Evolutionary conservation across 2,113 vertebrate species (phyloP), one percentile per base, ranked within the genome.

Genomic region (Sylvia atricapilla): DNA sequence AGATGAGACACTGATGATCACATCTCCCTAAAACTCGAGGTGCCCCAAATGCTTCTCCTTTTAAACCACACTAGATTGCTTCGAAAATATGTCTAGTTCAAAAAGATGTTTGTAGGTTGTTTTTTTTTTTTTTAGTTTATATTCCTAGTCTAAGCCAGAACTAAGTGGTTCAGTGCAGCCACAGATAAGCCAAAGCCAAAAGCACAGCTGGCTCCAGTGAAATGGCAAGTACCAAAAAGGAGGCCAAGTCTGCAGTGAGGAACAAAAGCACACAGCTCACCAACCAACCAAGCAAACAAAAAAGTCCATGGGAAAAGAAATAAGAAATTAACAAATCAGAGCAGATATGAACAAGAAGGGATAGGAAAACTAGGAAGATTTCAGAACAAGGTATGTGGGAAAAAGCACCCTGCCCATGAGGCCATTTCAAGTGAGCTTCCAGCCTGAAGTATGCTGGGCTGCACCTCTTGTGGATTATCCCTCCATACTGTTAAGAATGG

Each of bases 391-490:
- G 11, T 0, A 0, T 9, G 18, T 52, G 22, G 8, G 28, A 41
- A 49, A 68, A 58, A 44, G 10, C 20, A 56, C 0, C 2, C 3
- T 35, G 27, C 47, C 27, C 27, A 68, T 28, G 27, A 59, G n/a
- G 11, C 7, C 13, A 13, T 22, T 64, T 59, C 37, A 76, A 30
- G 16, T 7, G 27, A 79, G 53, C 24, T 85, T 50, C 49, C 31
- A 64, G 37, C 11, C 39, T 2, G 28, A 78, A 69, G 11, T 4
- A 50, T 0, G 0, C 15, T 8, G 21, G 49, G n/a, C 30, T 7
- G 0, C 64, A 37, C 16, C 20, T 37, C n/a, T 30, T 23, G 23
- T 10, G 8, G 18, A 12, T 1, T 69, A 44, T 64, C 5, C 22
- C 8, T 8, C 33, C 27, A 8, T 5, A 19, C 11, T 47, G 50